Percentiles rank a stretch among this genome's conserved stretches.
These are phyloP conservation scores for Leptopilina syphax DNA, from an alignment of 2,888 invertebrate species.

Conservation along the genomic window DNA sequence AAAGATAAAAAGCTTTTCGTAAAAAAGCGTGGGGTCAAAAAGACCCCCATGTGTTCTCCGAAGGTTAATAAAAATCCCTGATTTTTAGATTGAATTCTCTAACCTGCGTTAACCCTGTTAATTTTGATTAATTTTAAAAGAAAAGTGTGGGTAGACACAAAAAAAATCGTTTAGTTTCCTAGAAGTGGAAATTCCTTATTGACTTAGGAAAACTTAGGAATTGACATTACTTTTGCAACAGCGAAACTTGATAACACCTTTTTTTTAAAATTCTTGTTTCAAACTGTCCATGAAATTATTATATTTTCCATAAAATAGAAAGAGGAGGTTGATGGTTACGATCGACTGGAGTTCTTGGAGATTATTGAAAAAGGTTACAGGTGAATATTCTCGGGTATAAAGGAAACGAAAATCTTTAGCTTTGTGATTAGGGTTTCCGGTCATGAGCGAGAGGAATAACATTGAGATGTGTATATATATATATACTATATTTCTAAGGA, in stretches of 20 bases:
- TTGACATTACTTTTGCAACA: not conserved
- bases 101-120: too few relatives aligned
- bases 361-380: not conserved
- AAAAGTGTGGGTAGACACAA: too few relatives aligned
- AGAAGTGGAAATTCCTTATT: not conserved
- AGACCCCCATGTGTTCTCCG: too few relatives aligned
- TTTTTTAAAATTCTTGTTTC: not conserved
- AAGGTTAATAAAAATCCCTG: too few relatives aligned
- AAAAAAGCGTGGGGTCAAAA: too few relatives aligned
- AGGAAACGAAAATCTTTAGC: slow-evolving; percentile 19
- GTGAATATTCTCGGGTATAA: slow-evolving; percentile 8
- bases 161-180: too few relatives aligned
- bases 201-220: not conserved
- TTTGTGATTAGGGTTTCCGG: slow-evolving; percentile 26
- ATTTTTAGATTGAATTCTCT: too few relatives aligned
- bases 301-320: not conserved
- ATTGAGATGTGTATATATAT: not conserved
- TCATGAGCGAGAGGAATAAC: not conserved
- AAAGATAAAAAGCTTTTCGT: too few relatives aligned
- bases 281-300: not conserved
- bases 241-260: slow-evolving; percentile 1
- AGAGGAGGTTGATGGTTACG: too few relatives aligned
- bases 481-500: slow-evolving; percentile 1
- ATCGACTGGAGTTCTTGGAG: not conserved
- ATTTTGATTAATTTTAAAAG: too few relatives aligned